These are phyloP conservation scores for Crocuta crocuta DNA, from an alignment of 2,113 vertebrate species.

Conservation along the genomic window DNA sequence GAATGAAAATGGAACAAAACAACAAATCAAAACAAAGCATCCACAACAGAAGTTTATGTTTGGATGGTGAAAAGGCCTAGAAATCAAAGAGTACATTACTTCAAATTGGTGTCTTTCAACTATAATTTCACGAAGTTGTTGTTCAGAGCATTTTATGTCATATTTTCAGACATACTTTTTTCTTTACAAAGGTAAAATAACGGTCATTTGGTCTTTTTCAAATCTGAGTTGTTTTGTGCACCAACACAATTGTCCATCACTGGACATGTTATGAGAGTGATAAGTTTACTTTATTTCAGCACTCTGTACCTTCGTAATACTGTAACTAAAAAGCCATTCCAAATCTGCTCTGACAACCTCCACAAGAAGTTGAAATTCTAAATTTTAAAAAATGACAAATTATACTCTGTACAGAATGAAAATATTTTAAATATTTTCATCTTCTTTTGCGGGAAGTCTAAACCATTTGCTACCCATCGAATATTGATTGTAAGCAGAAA, in stretches of 20 bases:
- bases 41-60: conserved; percentile 59
- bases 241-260: conserved; percentile 47
- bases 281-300: conserved; percentile 40
- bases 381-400: not conserved
- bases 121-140: conserved; percentile 65
- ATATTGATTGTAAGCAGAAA: not conserved
- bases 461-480: not conserved
- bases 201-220: conserved; percentile 65
- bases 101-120: conserved; percentile 75
- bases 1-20: conserved; percentile 48
- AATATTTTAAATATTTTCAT: conserved; percentile 33
- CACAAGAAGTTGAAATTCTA: conserved; percentile 36
- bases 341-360: not conserved
- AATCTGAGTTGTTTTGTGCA: conserved; percentile 61
- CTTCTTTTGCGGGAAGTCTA: not conserved
- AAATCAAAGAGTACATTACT: conserved; percentile 73
- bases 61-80: conserved; percentile 54
- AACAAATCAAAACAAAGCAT: not conserved
- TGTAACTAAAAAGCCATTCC: not conserved
- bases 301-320: not conserved
- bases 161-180: conserved; percentile 59
- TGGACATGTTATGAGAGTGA: not conserved
- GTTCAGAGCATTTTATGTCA: conserved; percentile 58
- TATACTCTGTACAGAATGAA: not conserved
- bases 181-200: conserved; percentile 69